Base-by-base conservation (phyloP, 2,113 vertebrate genomes). In the Centrocercus urophasianus region DNA sequence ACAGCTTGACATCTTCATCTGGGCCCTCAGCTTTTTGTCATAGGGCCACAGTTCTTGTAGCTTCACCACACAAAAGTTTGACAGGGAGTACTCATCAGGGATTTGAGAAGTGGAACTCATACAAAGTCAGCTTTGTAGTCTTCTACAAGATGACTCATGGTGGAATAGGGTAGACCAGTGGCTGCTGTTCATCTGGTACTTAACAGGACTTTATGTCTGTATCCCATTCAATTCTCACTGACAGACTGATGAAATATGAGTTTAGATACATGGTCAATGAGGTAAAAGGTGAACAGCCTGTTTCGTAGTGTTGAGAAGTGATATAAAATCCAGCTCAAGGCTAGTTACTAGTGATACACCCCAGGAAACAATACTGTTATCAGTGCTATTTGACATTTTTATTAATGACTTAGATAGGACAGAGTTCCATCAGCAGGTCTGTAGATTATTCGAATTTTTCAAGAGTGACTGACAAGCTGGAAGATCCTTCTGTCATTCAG, bases 241-340 rank as follows among this genome's bases (percentile, higher is more conserved):
- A 50, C 5, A 52, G 77, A 47, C 15, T 66, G 45, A 70, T 36
- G 10, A 80, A 76, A 54, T 57, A 1, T 20, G 6, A 25, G 16
- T 22, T 22, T 73, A 57, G 17, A 25, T 30, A 38, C 4, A 43
- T 7, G 42, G 25, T 25, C 17, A 63, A 7, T 56, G 18, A 64
- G 1, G 3, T 48, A 72, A 75, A 92, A 82, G 15, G 14, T 64
- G 47, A 48, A 71, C 5, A 10, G 21, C 14, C 45, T 43, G 22
- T 18, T 8, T 73, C 40, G 52, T 28, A 20, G 20, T 0, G 0
- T 82, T 19, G 54, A 57, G 1, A 13, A 45, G 7, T 13, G 36
- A 25, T 10, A 65, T 6, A 70, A 66, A 3, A 3, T 74, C 65
- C 36, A 34, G 6, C 13, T 32, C 81, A 20, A 40, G 8, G 8